Evolutionary conservation across 30 jellyfish, hydroid and myxozoan species (phyloP).

Genomic region (Hydractinia echinata): DNA sequence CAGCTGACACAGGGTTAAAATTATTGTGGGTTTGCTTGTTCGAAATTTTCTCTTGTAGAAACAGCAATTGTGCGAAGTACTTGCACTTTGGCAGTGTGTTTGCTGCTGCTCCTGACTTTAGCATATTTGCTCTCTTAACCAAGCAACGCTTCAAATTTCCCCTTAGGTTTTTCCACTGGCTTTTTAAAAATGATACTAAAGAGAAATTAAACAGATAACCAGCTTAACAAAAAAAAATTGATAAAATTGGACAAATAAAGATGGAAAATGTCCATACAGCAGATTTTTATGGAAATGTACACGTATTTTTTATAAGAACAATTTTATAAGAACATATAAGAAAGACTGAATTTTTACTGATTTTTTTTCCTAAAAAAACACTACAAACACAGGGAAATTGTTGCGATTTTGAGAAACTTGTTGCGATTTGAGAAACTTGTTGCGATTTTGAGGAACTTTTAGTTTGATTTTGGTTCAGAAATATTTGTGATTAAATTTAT

Average conservation of each 20-base stretch:
- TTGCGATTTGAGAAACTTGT: no score
- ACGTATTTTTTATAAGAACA: no score
- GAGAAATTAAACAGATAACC: background rate
- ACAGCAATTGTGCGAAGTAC: constrained; percentile 56
- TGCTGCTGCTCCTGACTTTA: constrained; percentile 73
- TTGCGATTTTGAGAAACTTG: no score
- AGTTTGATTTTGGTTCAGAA: no score
- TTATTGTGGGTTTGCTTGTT: constrained; percentile 30
- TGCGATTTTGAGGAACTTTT: no score
- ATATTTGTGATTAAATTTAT: no score
- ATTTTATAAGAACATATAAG: no score
- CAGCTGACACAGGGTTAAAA: background rate
- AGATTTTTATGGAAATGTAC: no score
- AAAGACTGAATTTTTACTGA: no score
- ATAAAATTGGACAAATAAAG: background rate
- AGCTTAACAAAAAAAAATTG: background rate
- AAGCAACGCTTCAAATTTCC: constrained; percentile 49
- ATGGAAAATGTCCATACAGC: no score
- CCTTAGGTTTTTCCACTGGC: constrained; percentile 53
- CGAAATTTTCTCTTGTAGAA: constrained; percentile 45
- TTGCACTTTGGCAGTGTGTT: constrained; percentile 58
- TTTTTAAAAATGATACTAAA: constrained; percentile 49
- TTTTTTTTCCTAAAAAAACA: no score
- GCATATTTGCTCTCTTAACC: constrained; percentile 45
- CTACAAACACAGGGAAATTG: no score